Evolutionary conservation across 2,797 vertebrate species (phyloP).

Genomic region (Etheostoma perlongum): DNA sequence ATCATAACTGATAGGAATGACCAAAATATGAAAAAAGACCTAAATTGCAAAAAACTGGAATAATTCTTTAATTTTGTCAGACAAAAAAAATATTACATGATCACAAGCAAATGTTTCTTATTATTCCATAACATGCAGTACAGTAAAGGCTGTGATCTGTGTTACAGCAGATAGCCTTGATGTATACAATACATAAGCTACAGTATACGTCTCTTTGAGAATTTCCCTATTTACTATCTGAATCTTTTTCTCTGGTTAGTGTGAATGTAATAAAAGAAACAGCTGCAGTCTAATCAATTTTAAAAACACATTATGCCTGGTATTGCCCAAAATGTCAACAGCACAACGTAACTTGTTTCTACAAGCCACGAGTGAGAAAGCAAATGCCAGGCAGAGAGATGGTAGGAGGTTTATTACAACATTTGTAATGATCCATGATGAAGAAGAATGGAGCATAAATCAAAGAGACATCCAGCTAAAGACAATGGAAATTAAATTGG

Average conservation of each 20-base stretch:
- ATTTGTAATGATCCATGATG: slow-evolving; percentile 72
- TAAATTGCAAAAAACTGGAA: too few species aligned
- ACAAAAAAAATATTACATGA: neutral
- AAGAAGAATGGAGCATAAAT: slow-evolving; percentile 64
- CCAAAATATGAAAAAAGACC: too few species aligned
- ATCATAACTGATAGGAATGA: too few species aligned
- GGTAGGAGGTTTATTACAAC: slow-evolving; percentile 50
- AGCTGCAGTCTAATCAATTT: neutral
- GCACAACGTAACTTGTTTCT: slow-evolving; percentile 28
- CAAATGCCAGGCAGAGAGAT: slow-evolving; percentile 37
- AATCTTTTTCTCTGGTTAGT: slow-evolving; percentile 37
- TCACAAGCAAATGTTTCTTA: neutral
- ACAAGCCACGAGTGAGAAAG: slow-evolving; percentile 24
- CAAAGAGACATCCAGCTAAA: slow-evolving; percentile 58
- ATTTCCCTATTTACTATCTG: slow-evolving; percentile 22
- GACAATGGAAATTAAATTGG: slow-evolving; percentile 73
- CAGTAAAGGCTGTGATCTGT: neutral
- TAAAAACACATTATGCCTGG: neutral
- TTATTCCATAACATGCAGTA: neutral
- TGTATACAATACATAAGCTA: neutral
- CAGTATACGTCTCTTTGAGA: neutral
- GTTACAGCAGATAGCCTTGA: neutral
- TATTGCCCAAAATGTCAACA: slow-evolving; percentile 34
- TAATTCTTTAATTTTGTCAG: neutral
- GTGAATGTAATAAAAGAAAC: slow-evolving; percentile 30